phyloP scores from a whole-genome alignment of 2,888 invertebrate species.

The Apodemia duryi region DNA sequence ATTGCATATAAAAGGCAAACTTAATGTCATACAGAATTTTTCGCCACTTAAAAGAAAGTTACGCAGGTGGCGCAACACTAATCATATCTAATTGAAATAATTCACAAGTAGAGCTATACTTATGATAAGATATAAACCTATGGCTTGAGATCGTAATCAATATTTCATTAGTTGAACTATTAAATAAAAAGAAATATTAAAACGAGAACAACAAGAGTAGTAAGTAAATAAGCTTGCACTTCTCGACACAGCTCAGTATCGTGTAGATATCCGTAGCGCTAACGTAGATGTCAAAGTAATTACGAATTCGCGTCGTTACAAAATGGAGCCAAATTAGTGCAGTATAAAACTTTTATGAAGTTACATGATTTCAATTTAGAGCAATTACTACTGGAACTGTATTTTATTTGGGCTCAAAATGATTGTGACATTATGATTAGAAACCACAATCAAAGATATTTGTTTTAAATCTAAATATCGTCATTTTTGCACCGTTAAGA shows the following conservation, averaged over 20 bases:
- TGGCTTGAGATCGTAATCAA: too few relatives aligned
- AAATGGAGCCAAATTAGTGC: conserved; percentile 10
- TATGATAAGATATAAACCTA: too few relatives aligned
- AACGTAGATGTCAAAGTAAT: conserved; percentile 22
- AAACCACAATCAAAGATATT: too few relatives aligned
- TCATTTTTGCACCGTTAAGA: not conserved
- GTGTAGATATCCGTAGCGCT: conserved; percentile 8
- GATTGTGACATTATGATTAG: not conserved
- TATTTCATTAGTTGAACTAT: not conserved
- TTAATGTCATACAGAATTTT: too few relatives aligned
- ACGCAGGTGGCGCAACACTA: too few relatives aligned
- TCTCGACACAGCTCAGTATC: conserved; percentile 7
- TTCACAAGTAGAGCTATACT: too few relatives aligned
- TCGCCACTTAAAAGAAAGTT: too few relatives aligned
- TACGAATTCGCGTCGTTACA: conserved; percentile 21
- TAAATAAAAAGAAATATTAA: not conserved
- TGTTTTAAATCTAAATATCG: not conserved
- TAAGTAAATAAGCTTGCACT: not conserved
- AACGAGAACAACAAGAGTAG: not conserved
- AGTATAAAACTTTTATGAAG: not conserved
- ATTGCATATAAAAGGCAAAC: too few relatives aligned
- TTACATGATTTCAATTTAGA: conserved; percentile 1
- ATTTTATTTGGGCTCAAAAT: not conserved
- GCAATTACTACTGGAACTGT: not conserved
- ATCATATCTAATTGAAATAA: too few relatives aligned